A percentile compares a stretch with the other conserved stretches of the same genome.
These are phyloP conservation scores for Misgurnus mizolepis DNA, from an alignment of 2,113 vertebrate species.

Conservation along the genomic window DNA sequence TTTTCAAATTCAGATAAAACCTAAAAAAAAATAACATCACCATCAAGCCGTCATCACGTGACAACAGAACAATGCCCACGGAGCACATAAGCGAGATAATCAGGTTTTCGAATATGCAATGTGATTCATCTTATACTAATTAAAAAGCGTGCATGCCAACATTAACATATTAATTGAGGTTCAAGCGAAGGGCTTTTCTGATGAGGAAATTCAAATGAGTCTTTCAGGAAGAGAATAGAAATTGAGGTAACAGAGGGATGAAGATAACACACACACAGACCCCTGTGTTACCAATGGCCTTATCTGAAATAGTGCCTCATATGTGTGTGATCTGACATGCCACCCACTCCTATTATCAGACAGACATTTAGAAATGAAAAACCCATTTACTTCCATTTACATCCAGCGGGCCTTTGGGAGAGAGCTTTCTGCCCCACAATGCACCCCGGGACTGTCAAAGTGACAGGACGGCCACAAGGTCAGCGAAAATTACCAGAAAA, in stretches of 20 bases:
- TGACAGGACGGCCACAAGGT: slow-evolving; percentile 68
- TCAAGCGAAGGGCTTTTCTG: slow-evolving; percentile 56
- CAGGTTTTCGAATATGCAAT: slow-evolving; percentile 49
- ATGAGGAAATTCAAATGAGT: slow-evolving; percentile 57
- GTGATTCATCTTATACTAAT: slow-evolving; percentile 62
- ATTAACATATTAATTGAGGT: slow-evolving; percentile 73
- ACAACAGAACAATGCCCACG: slow-evolving; percentile 38
- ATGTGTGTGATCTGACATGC: slow-evolving; percentile 67
- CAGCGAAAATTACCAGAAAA: slow-evolving; percentile 69
- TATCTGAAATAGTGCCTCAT: slow-evolving; percentile 56
- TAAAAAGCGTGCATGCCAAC: slow-evolving; percentile 57
- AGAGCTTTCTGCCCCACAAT: slow-evolving; percentile 66
- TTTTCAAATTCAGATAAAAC: neutral
- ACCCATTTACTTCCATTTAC: slow-evolving; percentile 75
- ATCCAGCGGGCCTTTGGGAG: slow-evolving; percentile 62
- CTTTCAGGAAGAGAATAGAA: slow-evolving; percentile 51
- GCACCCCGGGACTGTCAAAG: slow-evolving; percentile 68
- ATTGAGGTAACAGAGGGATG: slow-evolving; percentile 52
- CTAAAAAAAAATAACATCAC: slow-evolving; percentile 3
- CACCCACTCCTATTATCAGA: slow-evolving; percentile 63
- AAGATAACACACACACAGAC: slow-evolving; percentile 38
- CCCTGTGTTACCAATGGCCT: slow-evolving; percentile 57
- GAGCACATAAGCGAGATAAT: slow-evolving; percentile 45
- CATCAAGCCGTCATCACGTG: slow-evolving; percentile 24
- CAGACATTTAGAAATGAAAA: slow-evolving; percentile 82